These are phyloP conservation scores for Channa maculata DNA, from an alignment of 2,113 vertebrate species.

Conservation along the genomic window DNA sequence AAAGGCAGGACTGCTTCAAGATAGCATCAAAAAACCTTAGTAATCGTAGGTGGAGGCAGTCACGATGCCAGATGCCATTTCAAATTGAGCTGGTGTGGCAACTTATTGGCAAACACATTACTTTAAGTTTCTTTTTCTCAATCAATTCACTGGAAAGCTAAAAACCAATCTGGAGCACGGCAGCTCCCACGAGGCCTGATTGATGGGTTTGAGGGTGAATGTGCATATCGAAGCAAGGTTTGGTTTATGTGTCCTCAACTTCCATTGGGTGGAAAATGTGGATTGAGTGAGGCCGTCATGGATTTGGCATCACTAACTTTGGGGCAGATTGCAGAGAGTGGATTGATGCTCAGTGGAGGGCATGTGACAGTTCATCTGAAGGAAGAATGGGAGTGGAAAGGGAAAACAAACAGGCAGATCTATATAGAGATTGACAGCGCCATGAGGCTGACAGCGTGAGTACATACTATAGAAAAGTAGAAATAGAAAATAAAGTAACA, in stretches of 20 bases:
- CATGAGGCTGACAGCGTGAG: constrained; percentile 55
- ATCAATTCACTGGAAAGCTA: constrained; percentile 81
- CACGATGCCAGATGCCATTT: constrained; percentile 73
- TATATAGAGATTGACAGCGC: constrained; percentile 74
- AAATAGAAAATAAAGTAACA: constrained; percentile 55
- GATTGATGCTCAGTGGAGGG: constrained; percentile 81
- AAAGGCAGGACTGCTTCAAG: constrained; percentile 54
- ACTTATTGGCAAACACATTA: constrained; percentile 82
- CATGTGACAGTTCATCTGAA: constrained; percentile 85
- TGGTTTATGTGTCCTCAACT: constrained; percentile 77
- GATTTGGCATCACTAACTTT: constrained; percentile 75
- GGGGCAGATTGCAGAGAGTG: constrained; percentile 75
- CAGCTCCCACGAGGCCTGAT: constrained; percentile 78
- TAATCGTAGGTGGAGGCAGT: constrained; percentile 59
- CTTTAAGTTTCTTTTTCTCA: constrained; percentile 83
- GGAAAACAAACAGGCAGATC: constrained; percentile 79
- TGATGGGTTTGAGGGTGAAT: constrained; percentile 77
- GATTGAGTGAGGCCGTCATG: constrained; percentile 81
- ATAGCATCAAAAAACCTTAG: constrained; percentile 62
- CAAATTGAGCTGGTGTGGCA: constrained; percentile 71
- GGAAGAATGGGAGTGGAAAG: constrained; percentile 76
- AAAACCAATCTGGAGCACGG: constrained; percentile 79
- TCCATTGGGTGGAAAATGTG: constrained; percentile 82
- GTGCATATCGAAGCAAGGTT: constrained; percentile 81
- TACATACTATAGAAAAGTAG: constrained; percentile 22